A percentile compares a stretch with the other conserved stretches of the same genome.
phyloP scores from a whole-genome alignment of 2,113 vertebrate species.

The Varanus salvator region DNA sequence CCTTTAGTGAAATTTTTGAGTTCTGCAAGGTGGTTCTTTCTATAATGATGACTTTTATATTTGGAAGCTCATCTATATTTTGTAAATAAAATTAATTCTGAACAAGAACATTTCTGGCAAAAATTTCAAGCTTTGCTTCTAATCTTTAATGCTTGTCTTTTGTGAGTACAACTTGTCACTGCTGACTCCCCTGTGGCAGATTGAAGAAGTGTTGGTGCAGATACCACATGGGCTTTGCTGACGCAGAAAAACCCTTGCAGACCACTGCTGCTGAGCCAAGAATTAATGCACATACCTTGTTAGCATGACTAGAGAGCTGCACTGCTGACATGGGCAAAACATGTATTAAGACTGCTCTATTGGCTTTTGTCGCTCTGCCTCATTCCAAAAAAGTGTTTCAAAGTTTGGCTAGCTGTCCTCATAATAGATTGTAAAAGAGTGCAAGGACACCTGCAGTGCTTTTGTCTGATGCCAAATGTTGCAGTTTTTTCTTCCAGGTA shows the following conservation, averaged over 20 bases:
- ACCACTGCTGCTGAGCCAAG: background rate
- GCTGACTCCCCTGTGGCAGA: background rate
- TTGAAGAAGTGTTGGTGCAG: background rate
- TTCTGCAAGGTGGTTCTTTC: conserved; percentile 9
- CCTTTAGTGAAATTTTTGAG: background rate
- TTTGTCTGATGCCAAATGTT: background rate
- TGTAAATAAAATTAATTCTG: background rate
- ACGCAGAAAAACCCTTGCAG: background rate
- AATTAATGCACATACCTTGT: too few species aligned
- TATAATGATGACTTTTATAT: background rate
- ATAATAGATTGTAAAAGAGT: background rate
- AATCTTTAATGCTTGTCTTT: background rate
- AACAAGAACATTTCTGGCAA: fast-evolving
- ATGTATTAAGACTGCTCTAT: background rate
- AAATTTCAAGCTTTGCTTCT: conserved; percentile 24
- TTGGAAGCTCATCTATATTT: background rate
- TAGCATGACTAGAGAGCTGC: background rate
- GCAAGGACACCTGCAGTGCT: background rate
- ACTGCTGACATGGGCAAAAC: background rate
- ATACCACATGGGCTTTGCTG: background rate
- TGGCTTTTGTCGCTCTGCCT: background rate
- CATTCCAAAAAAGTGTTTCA: background rate
- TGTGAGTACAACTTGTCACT: background rate
- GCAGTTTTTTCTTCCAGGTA: background rate
- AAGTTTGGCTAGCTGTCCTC: background rate